Base-by-base conservation (phyloP, 2,888 invertebrate species). In the Caenorhabditis sp. region DNA sequence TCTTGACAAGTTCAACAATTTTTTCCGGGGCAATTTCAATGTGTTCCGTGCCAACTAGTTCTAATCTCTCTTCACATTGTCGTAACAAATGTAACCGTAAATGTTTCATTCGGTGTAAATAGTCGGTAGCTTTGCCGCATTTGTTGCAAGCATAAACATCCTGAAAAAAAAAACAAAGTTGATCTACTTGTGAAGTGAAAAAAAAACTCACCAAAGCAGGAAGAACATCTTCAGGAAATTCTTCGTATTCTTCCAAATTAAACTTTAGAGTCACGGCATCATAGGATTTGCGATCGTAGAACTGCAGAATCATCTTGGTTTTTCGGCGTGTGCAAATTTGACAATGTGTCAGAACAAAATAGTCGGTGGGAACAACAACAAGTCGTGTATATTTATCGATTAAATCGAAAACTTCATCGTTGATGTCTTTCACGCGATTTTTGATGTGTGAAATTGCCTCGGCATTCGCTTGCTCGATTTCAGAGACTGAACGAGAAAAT, bases 41-140 rank as follows among this genome's bases (percentile, higher is more conserved):
- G 23, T 71, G 63, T 19, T 63, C 31, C 1, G 77, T 77, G 19
- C 80, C 78, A 4, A 78, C 51, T 21, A 49, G 26, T 65, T 81
- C 80, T 8, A 81, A 58, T 64, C 73, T 77, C 31, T 77, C 69
- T 62, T 79, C 78, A 57, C 76, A 75, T 21, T 21, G 12, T 26
- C 62, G n/a, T 4, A 76, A 43, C 21, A 81, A 37, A 27, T 78
- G 70, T n/a, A 72, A 67, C 23, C 58, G 19, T 23, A 78, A 50
- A 58, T 81, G 81, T 14, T 65, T 57, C 49, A 77, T 69, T 21
- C 26, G 54, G 26, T 81, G 81, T 17, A 71, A 57, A 37, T 65
- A 62, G 19, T 76, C 59, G 17, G 66, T 54, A 10, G 74, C 73
- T 23, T 49, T 66, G 4, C 76, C 62, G 62, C 81, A 81, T n/a